Evolutionary conservation across 2,888 invertebrate genomes (phyloP).

Genomic region (Eubasilissa splendida): DNA sequence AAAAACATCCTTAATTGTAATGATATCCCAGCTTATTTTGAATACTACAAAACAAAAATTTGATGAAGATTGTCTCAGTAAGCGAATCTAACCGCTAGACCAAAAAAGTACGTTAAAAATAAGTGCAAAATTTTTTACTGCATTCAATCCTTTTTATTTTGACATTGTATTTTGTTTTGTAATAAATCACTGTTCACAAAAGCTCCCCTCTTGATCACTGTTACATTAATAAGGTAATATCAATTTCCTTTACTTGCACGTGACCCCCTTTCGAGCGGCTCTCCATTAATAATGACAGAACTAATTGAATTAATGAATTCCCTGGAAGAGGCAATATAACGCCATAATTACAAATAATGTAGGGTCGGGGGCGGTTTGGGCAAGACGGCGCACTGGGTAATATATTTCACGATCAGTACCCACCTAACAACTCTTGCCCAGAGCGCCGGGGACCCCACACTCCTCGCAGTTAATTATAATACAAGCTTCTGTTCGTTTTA

Average conservation of each 20-base stretch:
- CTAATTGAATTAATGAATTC: constrained; percentile 32
- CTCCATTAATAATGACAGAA: constrained; percentile 21
- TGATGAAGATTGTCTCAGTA: too few species aligned
- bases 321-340: constrained; percentile 25
- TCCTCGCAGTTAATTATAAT: constrained; percentile 34
- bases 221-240: neutral
- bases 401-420: constrained; percentile 27
- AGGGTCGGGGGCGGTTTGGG: constrained; percentile 9
- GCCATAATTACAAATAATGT: constrained; percentile 34
- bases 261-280: neutral
- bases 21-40: too few species aligned
- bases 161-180: too few species aligned
- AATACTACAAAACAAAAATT: too few species aligned
- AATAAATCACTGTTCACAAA: too few species aligned
- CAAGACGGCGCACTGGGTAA: constrained; percentile 33
- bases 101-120: too few species aligned
- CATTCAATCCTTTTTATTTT: too few species aligned
- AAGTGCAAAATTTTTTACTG: too few species aligned
- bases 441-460: constrained; percentile 7
- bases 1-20: too few species aligned
- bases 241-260: constrained; percentile 14
- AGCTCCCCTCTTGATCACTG: too few species aligned
- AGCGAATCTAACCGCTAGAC: too few species aligned
- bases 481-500: constrained; percentile 12
- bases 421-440: constrained; percentile 24